Conservation (phyloP, 2,113 vertebrate genomes). For the Zosterops pallidus region DNA sequence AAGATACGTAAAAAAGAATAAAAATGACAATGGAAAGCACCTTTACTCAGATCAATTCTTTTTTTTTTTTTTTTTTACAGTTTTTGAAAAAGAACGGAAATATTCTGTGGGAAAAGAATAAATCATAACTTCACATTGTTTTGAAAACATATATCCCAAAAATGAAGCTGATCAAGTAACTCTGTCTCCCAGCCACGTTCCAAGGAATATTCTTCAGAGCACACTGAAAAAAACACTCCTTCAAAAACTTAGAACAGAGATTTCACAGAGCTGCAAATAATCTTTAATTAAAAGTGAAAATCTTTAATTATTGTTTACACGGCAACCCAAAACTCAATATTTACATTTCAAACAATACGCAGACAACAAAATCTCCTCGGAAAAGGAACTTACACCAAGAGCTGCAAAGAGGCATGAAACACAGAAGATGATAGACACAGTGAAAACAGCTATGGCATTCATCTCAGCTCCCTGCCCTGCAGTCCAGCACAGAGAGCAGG, state of each 20-base stretch:
- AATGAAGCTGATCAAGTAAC: not conserved
- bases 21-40: not conserved
- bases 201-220: not conserved
- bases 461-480: not conserved
- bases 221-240: not conserved
- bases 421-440: constrained; percentile 38
- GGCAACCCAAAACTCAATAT: not conserved
- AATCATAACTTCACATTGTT: not conserved
- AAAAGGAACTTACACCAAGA: constrained; percentile 30
- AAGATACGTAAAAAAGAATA: not conserved
- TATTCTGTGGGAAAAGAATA: not conserved
- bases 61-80: not conserved
- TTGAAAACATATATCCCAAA: not conserved
- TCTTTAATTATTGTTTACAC: not conserved
- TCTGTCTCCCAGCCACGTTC: not conserved
- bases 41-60: not conserved
- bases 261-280: not conserved
- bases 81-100: not conserved
- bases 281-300: not conserved
- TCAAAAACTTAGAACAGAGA: not conserved
- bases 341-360: not conserved
- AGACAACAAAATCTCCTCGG: not conserved
- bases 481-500: not conserved
- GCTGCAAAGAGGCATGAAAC: constrained; percentile 52
- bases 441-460: constrained; percentile 41